Evolutionary conservation across 2,797 vertebrate genomes (phyloP), one percentile per base, ranked within the genome.

Genomic region (Melanotaenia nigrans): DNA sequence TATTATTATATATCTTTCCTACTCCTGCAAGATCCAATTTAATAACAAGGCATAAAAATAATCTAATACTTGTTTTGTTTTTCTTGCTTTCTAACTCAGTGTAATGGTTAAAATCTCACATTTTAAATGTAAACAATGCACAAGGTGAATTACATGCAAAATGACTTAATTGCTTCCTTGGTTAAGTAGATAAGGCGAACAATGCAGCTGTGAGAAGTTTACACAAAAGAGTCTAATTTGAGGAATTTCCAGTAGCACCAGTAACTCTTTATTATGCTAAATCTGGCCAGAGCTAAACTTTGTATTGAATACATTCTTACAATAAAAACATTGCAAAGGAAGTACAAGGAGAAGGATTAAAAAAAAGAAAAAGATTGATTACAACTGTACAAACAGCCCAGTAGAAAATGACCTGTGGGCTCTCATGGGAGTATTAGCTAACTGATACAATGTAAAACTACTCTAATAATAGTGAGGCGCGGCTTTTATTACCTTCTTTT

Each of bases 141-240:
- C 33, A 73, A 68, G 60, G 65, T 65, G 33, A 84, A 80, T 81
- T 73, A 66, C 61, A 77, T 30, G 67, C 38, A 53, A 64, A 78
- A 76, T 78, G 51, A 24, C 32, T 75, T 3, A 78, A 78, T 56
- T 49, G 42, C 40, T 75, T 42, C 24, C 42, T 54, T 72, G 49
- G 60, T 75, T 69, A 36, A 0, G 2, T 42, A 76, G 64, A 71
- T 75, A 74, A 55, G 14, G 59, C 69, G 62, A 85, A 88, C 51
- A 83, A 51, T 65, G 45, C 72, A 81, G 66, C 82, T 63, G 70
- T 45, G 42, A 76, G 56, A 82, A 20, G 32, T 78, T 70, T 36
- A 57, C 56, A 47, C n/a, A 70, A 87, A 86, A 73, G 49, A 12
- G 59, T 73, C 53, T 75, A 10, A 73, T 89, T 81, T 83, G 45